A percentile compares a stretch with the other conserved stretches of the same genome.
phyloP scores from a whole-genome alignment of 2,113 vertebrate species.

The Anguilla rostrata region DNA sequence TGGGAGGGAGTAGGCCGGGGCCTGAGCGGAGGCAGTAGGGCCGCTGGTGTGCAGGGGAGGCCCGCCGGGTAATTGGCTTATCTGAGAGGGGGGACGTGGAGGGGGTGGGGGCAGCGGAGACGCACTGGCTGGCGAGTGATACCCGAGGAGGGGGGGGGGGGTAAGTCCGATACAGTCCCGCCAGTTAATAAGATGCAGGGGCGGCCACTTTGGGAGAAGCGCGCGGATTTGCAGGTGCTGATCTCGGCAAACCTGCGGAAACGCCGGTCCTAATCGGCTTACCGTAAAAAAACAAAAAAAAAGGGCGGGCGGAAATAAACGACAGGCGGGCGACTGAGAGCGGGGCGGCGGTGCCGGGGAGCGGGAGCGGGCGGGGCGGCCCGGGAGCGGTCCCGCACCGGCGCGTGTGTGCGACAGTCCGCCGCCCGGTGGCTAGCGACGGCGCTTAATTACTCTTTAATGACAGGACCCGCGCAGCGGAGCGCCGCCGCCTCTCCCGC shows the following conservation, averaged over 20 bases:
- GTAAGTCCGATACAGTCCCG: neutral
- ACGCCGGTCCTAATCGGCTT: neutral
- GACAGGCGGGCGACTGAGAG: neutral
- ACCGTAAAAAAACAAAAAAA: neutral
- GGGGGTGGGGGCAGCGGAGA: neutral
- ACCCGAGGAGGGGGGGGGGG: neutral
- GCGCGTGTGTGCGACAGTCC: neutral
- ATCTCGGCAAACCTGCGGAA: constrained; percentile 1
- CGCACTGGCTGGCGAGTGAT: neutral
- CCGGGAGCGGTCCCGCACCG: neutral
- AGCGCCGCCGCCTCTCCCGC: constrained; percentile 5
- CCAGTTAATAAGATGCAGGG: constrained; percentile 8
- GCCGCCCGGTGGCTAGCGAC: neutral
- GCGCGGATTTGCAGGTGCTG: constrained; percentile 17
- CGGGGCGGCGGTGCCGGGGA: too few species aligned
- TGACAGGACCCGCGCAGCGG: constrained; percentile 20
- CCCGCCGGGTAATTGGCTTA: constrained; percentile 14
- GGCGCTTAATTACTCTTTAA: constrained; percentile 29
- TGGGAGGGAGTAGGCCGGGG: neutral
- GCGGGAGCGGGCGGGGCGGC: neutral
- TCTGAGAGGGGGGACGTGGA: neutral
- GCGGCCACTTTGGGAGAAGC: neutral
- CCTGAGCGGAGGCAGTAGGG: constrained; percentile 13
- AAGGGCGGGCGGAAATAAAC: neutral
- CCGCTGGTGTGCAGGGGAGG: neutral